Base-by-base conservation (phyloP, 1,140 invertebrate genomes). In the Drosophila tsacasi region DNA sequence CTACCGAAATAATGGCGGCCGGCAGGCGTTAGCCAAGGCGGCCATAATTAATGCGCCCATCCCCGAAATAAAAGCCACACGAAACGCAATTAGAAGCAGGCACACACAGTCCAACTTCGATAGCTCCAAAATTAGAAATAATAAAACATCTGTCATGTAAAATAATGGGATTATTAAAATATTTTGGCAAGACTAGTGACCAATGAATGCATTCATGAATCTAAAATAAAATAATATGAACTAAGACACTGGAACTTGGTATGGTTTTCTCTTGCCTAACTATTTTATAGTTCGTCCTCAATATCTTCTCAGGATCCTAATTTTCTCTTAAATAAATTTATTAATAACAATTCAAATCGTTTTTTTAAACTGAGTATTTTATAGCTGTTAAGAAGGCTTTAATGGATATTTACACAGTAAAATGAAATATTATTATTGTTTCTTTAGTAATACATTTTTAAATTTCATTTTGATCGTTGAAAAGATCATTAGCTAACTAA, bases 31-130 rank as follows among this genome's bases (percentile, higher is more conserved):
- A 59, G 74, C 63, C 69, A 66, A 75, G 79, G 83, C 68, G 79
- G 84, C 85, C 81, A 90, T 90, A 90, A 90, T 90, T 90, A 90
- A 90, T 73, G 76, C 68, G 58, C 67, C 73, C 76, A 87, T 65
- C 40, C 81, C 65, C 71, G 50, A 89, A 87, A 84, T 63, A 79
- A 79, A 83, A 65, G 67, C 44, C 49, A 59, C 83, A 87, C 83
- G 83, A 83, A 83, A 89, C 74, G 85, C 75, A 89, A 89, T 89
- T 89, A 89, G 85, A 77, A 79, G 81, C 81, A 58, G 82, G 84
- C 84, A 84, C 80, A 89, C 46, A 89, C 46, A 65, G 59, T 68
- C 39, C 6, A 57, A 57, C 67, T 25, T 69, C 49, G 64, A 50
- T 68, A 57, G 46, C 9, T 44, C 13, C n/a, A 42, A n/a, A 44